A percentile compares a stretch with the other conserved stretches of the same genome.
These are phyloP conservation scores for Eudemis profundana DNA, from an alignment of 2,888 invertebrate genomes.

Conservation along the genomic window DNA sequence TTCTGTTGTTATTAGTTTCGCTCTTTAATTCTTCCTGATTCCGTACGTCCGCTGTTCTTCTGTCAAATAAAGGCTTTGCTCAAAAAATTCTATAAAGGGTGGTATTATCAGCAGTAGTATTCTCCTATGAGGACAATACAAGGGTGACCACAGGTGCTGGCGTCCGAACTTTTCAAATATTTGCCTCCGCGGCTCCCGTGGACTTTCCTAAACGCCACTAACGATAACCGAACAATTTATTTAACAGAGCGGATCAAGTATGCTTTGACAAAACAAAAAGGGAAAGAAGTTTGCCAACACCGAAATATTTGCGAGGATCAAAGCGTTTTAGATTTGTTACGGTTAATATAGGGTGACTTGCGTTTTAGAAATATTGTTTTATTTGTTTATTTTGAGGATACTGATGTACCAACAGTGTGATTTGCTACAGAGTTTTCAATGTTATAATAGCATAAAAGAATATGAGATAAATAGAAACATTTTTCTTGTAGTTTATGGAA, in stretches of 20 bases:
- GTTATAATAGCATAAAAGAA: background rate
- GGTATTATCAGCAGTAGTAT: slow-evolving; percentile 59
- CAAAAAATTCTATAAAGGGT: background rate
- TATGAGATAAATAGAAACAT: too few relatives aligned
- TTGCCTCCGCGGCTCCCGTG: slow-evolving; percentile 76
- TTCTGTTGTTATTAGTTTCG: too few relatives aligned
- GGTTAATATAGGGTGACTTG: slow-evolving; percentile 26
- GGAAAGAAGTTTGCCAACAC: slow-evolving; percentile 61
- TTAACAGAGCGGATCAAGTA: slow-evolving; percentile 79
- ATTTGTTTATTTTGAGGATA: slow-evolving; percentile 7
- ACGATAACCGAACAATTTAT: slow-evolving; percentile 76
- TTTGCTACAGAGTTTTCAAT: background rate
- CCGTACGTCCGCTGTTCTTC: too few relatives aligned
- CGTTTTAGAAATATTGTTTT: slow-evolving; percentile 25
- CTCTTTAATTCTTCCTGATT: too few relatives aligned
- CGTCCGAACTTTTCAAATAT: slow-evolving; percentile 80
- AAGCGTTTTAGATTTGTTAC: slow-evolving; percentile 48
- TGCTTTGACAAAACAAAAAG: slow-evolving; percentile 81
- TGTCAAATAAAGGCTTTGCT: too few relatives aligned
- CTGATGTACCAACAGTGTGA: background rate
- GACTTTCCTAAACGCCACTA: slow-evolving; percentile 71
- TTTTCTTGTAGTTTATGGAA: too few relatives aligned
- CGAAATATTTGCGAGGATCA: slow-evolving; percentile 64
- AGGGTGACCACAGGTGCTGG: slow-evolving; percentile 80
- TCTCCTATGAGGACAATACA: slow-evolving; percentile 68